Conservation (phyloP, 2,888 invertebrate genomes). For the Volucella inflata region DNA sequence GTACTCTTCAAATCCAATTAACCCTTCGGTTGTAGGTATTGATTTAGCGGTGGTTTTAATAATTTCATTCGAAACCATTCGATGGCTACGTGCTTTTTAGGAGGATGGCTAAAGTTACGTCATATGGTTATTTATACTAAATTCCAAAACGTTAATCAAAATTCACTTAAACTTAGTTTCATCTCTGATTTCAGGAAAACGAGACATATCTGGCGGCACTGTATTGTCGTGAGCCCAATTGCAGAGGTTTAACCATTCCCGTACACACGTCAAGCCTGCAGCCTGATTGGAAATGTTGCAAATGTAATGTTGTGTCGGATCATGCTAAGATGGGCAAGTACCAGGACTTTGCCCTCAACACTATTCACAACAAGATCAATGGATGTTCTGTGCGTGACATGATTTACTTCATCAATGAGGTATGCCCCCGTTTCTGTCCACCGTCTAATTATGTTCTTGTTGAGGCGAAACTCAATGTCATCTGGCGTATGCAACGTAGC, state of each 20-base stretch:
- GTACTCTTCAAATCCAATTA: conserved; percentile 37
- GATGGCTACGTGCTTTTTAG: conserved; percentile 8
- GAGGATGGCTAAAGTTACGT: background rate
- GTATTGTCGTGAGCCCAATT: conserved; percentile 84
- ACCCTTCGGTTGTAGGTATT: conserved; percentile 23
- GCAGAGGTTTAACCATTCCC: conserved; percentile 84
- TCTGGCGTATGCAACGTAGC: conserved; percentile 82
- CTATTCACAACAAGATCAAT: conserved; percentile 82
- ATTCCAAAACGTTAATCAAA: too few relatives aligned
- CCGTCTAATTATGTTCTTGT: conserved; percentile 82
- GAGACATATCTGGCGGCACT: conserved; percentile 82
- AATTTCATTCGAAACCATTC: conserved; percentile 25
- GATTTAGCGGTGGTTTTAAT: conserved; percentile 41
- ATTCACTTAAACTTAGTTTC: background rate
- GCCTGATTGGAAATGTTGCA: conserved; percentile 88
- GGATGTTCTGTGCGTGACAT: conserved; percentile 81
- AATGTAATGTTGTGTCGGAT: conserved; percentile 84
- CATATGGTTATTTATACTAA: background rate
- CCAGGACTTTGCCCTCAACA: conserved; percentile 82
- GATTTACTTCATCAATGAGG: conserved; percentile 82
- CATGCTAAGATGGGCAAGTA: conserved; percentile 82
- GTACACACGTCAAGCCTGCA: conserved; percentile 86
- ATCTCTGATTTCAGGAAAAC: conserved; percentile 79
- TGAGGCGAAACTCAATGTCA: conserved; percentile 83
- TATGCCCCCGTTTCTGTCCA: conserved; percentile 82